Conservation (phyloP, 2,113 vertebrate species). For the Nymphicus hollandicus region DNA sequence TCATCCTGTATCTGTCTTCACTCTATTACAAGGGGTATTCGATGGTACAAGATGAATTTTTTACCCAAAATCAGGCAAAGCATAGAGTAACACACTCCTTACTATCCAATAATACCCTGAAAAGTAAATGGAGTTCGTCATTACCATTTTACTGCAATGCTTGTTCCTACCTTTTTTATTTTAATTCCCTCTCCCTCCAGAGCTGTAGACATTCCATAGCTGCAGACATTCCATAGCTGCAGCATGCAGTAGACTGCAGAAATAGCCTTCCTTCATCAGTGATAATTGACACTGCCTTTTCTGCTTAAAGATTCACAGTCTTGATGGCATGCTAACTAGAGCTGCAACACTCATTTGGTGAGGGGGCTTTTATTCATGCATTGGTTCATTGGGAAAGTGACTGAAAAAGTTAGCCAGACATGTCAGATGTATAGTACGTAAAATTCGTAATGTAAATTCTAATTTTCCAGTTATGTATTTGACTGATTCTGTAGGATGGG, state of each 20-base stretch:
- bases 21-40: not conserved
- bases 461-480: not conserved
- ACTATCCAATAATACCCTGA: not conserved
- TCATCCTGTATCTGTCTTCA: not conserved
- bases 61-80: not conserved
- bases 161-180: not conserved
- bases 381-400: not conserved
- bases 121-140: not conserved
- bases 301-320: not conserved
- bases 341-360: not conserved
- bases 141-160: not conserved
- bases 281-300: not conserved
- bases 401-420: not conserved
- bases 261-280: not conserved
- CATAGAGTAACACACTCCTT: not conserved
- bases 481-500: not conserved
- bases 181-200: rapidly evolving
- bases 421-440: not conserved
- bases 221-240: not conserved
- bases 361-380: not conserved
- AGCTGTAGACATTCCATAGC: not conserved
- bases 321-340: not conserved
- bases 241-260: not conserved
- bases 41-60: not conserved
- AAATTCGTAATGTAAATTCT: not conserved